Evolutionary conservation across 2,888 invertebrate species (phyloP).

Genomic region (Agriopis aurantiaria): DNA sequence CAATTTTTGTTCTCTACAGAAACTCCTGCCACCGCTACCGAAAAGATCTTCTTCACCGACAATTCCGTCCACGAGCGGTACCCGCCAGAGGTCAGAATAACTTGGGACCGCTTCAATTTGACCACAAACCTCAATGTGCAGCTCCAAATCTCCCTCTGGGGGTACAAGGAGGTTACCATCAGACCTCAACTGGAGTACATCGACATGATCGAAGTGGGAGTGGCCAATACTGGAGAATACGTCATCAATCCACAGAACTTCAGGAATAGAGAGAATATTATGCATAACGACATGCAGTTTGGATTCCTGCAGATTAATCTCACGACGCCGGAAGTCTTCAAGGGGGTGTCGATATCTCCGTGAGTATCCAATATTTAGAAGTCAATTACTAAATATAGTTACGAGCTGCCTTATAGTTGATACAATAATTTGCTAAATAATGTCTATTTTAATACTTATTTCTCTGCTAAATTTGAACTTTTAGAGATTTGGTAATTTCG

Average conservation of each 20-base stretch:
- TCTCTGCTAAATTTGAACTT: too few species aligned
- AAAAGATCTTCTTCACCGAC: conserved; percentile 93
- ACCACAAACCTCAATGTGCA: conserved; percentile 92
- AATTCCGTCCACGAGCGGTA: conserved; percentile 90
- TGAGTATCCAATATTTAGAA: conserved; percentile 80
- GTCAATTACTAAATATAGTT: background rate
- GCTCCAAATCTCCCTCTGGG: conserved; percentile 94
- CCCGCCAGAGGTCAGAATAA: conserved; percentile 91
- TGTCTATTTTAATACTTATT: too few species aligned
- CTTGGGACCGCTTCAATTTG: conserved; percentile 95
- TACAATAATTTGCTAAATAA: too few species aligned
- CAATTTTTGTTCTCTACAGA: conserved; percentile 80
- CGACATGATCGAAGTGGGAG: conserved; percentile 89
- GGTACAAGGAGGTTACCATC: conserved; percentile 94
- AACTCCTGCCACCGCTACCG: conserved; percentile 95
- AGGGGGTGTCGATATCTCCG: conserved; percentile 90
- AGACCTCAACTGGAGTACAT: conserved; percentile 93
- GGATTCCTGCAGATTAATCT: conserved; percentile 96
- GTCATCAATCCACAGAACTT: conserved; percentile 91
- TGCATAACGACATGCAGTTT: conserved; percentile 91
- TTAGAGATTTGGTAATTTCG: too few species aligned
- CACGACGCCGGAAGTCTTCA: conserved; percentile 90
- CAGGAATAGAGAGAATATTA: conserved; percentile 89
- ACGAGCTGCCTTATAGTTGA: too few species aligned
- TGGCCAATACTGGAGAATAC: conserved; percentile 90